Evolutionary conservation across 23 tunicate species (phyloP).

Genomic region (Styela plicata): DNA sequence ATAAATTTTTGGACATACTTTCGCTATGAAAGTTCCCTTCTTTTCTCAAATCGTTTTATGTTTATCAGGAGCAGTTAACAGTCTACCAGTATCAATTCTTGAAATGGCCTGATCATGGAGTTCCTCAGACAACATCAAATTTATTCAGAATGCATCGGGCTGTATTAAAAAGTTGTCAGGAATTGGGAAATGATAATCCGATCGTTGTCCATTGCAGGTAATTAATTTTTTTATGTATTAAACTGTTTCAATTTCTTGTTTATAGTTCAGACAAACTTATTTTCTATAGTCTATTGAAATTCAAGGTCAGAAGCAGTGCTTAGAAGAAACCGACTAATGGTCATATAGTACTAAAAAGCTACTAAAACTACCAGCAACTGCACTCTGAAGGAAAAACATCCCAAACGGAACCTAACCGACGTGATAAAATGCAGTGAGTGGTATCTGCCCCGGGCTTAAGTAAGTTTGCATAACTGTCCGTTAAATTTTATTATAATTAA

Average conservation of each 20-base stretch:
- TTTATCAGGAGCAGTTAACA: neutral
- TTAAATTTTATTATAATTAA: too few relatives aligned
- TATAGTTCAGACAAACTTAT: too few relatives aligned
- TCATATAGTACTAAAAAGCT: too few relatives aligned
- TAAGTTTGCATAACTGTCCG: too few relatives aligned
- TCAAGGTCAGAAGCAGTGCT: neutral
- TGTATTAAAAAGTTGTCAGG: conserved; percentile 3
- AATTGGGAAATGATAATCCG: conserved; percentile 1
- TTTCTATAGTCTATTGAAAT: too few relatives aligned
- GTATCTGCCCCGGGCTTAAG: too few relatives aligned
- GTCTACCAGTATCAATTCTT: conserved; percentile 35
- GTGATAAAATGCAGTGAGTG: too few relatives aligned
- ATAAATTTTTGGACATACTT: neutral
- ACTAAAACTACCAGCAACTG: too few relatives aligned
- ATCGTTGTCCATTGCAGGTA: conserved; percentile 49
- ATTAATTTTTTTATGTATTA: neutral
- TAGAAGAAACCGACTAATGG: too few relatives aligned
- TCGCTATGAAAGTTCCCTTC: neutral
- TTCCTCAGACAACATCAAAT: conserved; percentile 30
- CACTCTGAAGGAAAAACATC: too few relatives aligned
- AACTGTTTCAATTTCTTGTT: too few relatives aligned
- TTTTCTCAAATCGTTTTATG: neutral
- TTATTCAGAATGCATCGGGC: conserved; percentile 19
- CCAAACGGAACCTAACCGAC: too few relatives aligned
- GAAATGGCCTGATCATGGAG: conserved; percentile 50